Conservation (phyloP, 1,140 invertebrate genomes). For the Nautilus pompilius region DNA sequence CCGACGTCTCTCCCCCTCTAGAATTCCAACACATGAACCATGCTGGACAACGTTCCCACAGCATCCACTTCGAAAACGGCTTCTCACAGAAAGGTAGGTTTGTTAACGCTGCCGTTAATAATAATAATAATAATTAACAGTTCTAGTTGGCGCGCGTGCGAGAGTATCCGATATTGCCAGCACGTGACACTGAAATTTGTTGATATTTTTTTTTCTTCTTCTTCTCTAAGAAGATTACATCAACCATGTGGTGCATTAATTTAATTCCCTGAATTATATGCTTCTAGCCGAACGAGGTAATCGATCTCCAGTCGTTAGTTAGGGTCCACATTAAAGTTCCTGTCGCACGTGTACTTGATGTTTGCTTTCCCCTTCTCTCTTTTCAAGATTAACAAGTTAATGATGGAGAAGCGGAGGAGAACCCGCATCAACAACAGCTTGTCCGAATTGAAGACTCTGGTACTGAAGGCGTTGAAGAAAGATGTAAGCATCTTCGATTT, state of each 20-base stretch:
- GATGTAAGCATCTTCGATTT: conserved; percentile 67
- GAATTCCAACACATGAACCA: not conserved
- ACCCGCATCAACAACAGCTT: conserved; percentile 85
- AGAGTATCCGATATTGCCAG: no score
- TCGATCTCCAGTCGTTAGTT: no score
- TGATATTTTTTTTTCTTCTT: not conserved
- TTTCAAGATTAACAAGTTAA: conserved; percentile 84
- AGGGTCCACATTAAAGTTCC: no score
- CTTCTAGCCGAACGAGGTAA: no score
- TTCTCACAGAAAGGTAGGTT: not conserved
- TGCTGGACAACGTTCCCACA: not conserved
- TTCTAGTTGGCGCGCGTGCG: no score
- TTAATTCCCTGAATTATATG: no score
- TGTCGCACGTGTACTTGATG: no score
- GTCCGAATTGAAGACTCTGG: conserved; percentile 79
- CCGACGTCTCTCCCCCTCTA: not conserved
- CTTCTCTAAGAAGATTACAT: no score
- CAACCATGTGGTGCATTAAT: no score
- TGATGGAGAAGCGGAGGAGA: conserved; percentile 83
- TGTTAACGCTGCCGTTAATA: not conserved
- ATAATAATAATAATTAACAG: not conserved
- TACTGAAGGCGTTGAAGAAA: conserved; percentile 83
- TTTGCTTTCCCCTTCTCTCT: conserved; percentile 17
- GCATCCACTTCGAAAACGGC: not conserved
- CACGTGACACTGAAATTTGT: not conserved